Evolutionary conservation across 2,113 vertebrate species (phyloP).

Genomic region (Tupaia tana): DNA sequence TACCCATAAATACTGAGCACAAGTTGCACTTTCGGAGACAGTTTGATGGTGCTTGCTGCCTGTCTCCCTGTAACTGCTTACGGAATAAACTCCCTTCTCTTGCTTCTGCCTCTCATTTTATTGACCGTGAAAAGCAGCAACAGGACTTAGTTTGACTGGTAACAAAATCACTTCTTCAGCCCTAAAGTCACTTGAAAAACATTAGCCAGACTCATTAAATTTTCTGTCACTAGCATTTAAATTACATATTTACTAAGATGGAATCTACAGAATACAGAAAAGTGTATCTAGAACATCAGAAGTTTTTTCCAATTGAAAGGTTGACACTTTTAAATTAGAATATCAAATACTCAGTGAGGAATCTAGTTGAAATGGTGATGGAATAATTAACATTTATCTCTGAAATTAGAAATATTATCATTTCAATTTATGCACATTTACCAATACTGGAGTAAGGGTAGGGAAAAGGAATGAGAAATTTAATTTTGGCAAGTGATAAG

Average conservation of each 20-base stretch:
- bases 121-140: too few species aligned
- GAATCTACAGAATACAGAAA: neutral
- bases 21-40: too few species aligned
- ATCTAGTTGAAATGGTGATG: neutral
- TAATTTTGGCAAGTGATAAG: constrained; percentile 7
- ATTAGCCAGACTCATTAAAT: neutral
- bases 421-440: neutral
- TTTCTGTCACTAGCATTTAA: constrained; percentile 10
- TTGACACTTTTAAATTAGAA: neutral
- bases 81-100: too few species aligned
- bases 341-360: neutral
- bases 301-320: neutral
- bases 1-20: too few species aligned
- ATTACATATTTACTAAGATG: constrained; percentile 9
- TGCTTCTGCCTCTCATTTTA: too few species aligned
- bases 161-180: neutral
- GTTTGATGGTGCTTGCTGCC: too few species aligned
- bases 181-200: neutral
- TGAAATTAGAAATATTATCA: neutral
- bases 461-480: neutral
- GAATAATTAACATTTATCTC: constrained; percentile 2
- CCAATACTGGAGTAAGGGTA: too few species aligned
- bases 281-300: neutral
- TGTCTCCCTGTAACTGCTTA: too few species aligned
- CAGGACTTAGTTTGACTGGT: too few species aligned